Conservation (phyloP, 2,888 invertebrate species). For the Anarsia innoxiella region DNA sequence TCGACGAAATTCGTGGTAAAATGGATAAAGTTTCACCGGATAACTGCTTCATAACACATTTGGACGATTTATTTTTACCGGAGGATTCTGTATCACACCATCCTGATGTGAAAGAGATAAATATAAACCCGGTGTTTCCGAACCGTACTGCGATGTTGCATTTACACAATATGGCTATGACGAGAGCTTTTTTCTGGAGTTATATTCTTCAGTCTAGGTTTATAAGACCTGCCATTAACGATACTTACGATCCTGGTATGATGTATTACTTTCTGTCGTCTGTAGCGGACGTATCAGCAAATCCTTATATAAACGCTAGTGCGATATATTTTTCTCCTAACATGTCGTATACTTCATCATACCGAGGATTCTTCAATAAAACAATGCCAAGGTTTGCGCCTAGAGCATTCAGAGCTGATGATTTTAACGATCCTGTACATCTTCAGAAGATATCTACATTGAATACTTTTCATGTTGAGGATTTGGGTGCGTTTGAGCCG, state of each 20-base stretch:
- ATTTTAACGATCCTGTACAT: constrained; percentile 97
- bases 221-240: constrained; percentile 91
- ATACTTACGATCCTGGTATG: constrained; percentile 97
- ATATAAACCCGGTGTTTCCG: constrained; percentile 94
- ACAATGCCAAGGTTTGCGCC: constrained; percentile 96
- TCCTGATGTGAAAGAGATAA: constrained; percentile 94
- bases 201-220: constrained; percentile 93
- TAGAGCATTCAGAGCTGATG: constrained; percentile 91
- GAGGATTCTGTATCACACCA: constrained; percentile 91
- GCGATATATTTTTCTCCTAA: constrained; percentile 96
- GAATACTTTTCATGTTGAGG: constrained; percentile 91
- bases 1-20: constrained; percentile 89
- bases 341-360: constrained; percentile 94
- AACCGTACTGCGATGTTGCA: constrained; percentile 95
- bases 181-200: constrained; percentile 96
- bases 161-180: constrained; percentile 97
- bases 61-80: constrained; percentile 88
- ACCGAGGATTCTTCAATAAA: constrained; percentile 96
- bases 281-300: constrained; percentile 95
- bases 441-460: constrained; percentile 93
- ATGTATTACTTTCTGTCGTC: constrained; percentile 97
- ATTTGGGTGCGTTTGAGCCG: constrained; percentile 88
- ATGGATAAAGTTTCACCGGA: constrained; percentile 89
- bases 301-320: constrained; percentile 93
- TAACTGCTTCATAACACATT: constrained; percentile 92